Base-by-base conservation (phyloP, 2,113 vertebrate species). In the Petroica traversi region DNA sequence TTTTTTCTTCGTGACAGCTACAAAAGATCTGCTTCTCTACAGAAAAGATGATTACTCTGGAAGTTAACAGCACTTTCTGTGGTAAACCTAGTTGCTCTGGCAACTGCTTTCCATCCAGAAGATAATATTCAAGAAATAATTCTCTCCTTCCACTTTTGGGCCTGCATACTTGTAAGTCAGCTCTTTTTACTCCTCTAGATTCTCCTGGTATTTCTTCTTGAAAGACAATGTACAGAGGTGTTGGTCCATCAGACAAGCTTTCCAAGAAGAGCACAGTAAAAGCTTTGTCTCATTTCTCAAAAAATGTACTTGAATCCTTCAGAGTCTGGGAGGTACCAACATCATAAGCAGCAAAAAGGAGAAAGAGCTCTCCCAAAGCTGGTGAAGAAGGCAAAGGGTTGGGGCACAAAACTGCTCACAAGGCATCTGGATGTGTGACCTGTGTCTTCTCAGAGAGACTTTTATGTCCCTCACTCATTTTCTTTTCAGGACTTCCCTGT, bases 11-110 rank as follows among this genome's bases (percentile, higher is more conserved):
- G 4, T 84, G 83, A 86, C 66, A 94, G 48, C 40, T 80, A 83
- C 43, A 66, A 59, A 89, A 80, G 28, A 38, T 74, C 59, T 58
- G 31, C 41, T 76, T 45, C 81, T 79, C 61, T 76, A 25, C 25
- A 69, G 76, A 77, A 83, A 83, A 62, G 26, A 86, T 40, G 29
- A 88, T 67, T 88, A 72, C 59, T 79, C 29, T 29, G 14, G 19
- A 92, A 85, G 26, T 88, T 75, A 79, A 43, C 58, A 92, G 52
- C 66, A 40, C 33, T 73, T 93, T 72, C 77, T 88, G 34, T 83
- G 34, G 41, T 74, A 91, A 89, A 85, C 18, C 19, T 46, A 66
- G 81, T 91, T 96, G 82, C 89, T 93, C 51, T 88, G 71, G 93
- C 55, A 96, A 83, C 88, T 80, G 82, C 63, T 92, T 91, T 93